Base-by-base conservation (phyloP, 2,888 invertebrate species). In the Acleris cristana region DNA sequence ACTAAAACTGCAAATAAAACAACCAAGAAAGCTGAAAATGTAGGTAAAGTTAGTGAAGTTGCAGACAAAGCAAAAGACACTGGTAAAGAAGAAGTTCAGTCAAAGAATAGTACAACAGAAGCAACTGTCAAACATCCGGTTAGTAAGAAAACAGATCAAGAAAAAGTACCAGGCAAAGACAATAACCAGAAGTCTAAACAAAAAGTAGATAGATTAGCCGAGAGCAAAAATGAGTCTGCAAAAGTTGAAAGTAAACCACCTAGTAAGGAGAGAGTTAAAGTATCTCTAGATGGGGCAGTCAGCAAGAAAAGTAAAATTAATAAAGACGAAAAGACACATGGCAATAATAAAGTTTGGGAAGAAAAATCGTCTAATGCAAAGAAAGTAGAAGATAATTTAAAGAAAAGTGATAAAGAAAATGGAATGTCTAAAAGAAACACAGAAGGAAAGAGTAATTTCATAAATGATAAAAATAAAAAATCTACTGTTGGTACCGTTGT, bases 101-200 rank as follows among this genome's bases (percentile, higher is more conserved):
- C 57, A 16, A 53, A 48, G 12, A 56, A 12, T 48, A 60, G 44
- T 45, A 8, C 2, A 14, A 5, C 19, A 26, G 45, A 40, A 1
- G 51, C 55, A 19, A 5, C 40, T 26, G 51, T 19, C 18, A 40
- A 54, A 21, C 10, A 7, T 34, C 14, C 14, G 40, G 40, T 16
- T 8, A 34, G 10, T 34, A 51, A 55, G 14, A 14, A 56, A 7
- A n/a, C n/a, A 8, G 21, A 48, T 12, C 40, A 45, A 40, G 23
- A 34, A 2, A 34, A 10, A 34, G 34, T 10, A 34, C 34, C 34
- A 10, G 34, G 19, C 3, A 60, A 59, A 23, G 45, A 18, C 7
- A 53, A 18, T 52, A 52, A 19, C n/a, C 16, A 62, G 16, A 56
- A 56, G 8, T 7, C 44, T 56, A 56, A 56, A 21, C 7, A 44